These are phyloP conservation scores for Limosa lapponica DNA, from an alignment of 2,797 vertebrate species.

Conservation along the genomic window DNA sequence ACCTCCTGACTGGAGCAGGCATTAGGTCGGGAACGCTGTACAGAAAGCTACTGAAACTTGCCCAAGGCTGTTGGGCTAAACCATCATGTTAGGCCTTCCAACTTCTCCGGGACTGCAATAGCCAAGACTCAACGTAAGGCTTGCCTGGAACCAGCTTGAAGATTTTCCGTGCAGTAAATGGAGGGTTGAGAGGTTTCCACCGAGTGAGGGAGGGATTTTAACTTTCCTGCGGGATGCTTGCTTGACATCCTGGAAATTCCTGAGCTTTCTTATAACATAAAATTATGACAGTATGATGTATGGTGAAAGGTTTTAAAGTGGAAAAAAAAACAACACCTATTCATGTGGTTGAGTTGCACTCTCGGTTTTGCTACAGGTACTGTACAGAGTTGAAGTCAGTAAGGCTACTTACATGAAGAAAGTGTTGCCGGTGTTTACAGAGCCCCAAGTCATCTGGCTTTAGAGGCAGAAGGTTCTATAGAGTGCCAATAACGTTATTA, in stretches of 20 bases:
- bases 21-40: background rate
- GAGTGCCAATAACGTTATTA: conserved; percentile 48
- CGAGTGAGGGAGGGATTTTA: background rate
- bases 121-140: background rate
- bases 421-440: conserved; percentile 61
- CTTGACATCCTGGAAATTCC: conserved; percentile 47
- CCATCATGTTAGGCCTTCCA: rapidly evolving
- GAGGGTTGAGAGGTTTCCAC: background rate
- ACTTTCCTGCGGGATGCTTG: background rate
- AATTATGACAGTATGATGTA: conserved; percentile 13
- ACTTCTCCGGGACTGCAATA: background rate
- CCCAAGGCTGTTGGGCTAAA: background rate
- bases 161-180: background rate
- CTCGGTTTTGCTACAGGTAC: background rate
- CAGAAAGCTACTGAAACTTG: background rate
- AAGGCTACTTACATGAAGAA: conserved; percentile 36
- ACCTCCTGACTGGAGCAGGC: background rate
- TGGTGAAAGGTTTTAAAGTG: background rate
- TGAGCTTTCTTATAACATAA: background rate
- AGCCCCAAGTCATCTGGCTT: conserved; percentile 49
- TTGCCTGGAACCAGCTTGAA: background rate
- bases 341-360: conserved; percentile 48
- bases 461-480: conserved; percentile 2
- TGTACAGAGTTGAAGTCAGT: conserved; percentile 57
- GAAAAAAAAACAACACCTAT: background rate